Percentiles rank a stretch among this genome's conserved stretches.
Evolutionary conservation across 2,113 vertebrate genomes (phyloP).

Genomic region (Monopterus albus): DNA sequence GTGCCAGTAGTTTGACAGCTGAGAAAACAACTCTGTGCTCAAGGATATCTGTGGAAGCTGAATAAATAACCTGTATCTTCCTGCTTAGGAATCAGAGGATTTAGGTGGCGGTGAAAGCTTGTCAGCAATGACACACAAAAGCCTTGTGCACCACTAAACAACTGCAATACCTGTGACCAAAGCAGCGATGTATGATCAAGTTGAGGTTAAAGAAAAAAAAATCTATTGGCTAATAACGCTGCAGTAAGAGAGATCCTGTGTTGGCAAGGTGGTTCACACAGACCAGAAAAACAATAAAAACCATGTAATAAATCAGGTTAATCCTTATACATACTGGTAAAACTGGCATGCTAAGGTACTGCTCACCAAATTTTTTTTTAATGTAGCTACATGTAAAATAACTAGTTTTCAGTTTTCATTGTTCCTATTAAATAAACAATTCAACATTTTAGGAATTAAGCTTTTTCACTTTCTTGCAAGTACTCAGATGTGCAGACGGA

Average conservation of each 20-base stretch:
- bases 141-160: slow-evolving; percentile 40
- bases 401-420: no score
- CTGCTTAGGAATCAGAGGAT: slow-evolving; percentile 72
- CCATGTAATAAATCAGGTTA: background rate
- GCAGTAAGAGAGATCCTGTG: background rate
- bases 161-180: slow-evolving; percentile 3
- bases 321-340: background rate
- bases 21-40: slow-evolving; percentile 60
- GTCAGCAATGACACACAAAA: slow-evolving; percentile 67
- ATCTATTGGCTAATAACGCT: slow-evolving; percentile 1
- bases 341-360: no score
- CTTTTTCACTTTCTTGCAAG: background rate
- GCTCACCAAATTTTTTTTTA: background rate
- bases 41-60: slow-evolving; percentile 53
- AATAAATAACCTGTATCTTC: slow-evolving; percentile 70
- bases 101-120: slow-evolving; percentile 73
- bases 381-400: background rate
- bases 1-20: slow-evolving; percentile 67
- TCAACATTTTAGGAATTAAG: background rate
- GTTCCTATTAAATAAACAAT: no score
- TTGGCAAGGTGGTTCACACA: background rate
- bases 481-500: background rate
- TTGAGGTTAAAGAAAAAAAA: slow-evolving; percentile 11
- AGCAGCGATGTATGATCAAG: slow-evolving; percentile 19
- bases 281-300: background rate